phyloP scores from a whole-genome alignment of 2,888 invertebrate species.

The Tyria jacobaeae region DNA sequence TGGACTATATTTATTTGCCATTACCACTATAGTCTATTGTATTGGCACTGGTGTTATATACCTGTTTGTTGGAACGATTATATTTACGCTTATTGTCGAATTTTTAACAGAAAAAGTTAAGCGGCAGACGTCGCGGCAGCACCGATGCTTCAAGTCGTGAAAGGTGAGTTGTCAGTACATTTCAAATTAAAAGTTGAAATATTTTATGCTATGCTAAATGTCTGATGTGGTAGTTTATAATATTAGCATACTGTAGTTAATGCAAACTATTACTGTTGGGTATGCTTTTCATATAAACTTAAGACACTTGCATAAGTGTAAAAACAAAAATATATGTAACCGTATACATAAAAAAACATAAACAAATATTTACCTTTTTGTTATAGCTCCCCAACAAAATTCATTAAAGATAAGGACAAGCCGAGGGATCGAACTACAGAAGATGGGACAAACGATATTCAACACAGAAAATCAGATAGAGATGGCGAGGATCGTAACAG shows the following conservation, averaged over 20 bases:
- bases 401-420: constrained; percentile 71
- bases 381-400: constrained; percentile 78
- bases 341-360: background rate
- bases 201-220: no score
- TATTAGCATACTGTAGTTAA: no score
- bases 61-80: constrained; percentile 41
- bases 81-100: constrained; percentile 63
- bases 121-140: constrained; percentile 75
- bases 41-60: constrained; percentile 84
- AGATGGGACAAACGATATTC: constrained; percentile 65
- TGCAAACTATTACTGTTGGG: no score
- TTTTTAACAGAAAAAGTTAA: constrained; percentile 82
- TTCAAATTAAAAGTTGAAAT: no score
- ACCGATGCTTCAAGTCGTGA: constrained; percentile 75
- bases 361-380: constrained; percentile 18
- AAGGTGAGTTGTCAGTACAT: no score
- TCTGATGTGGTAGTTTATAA: no score
- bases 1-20: constrained; percentile 76
- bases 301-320: background rate
- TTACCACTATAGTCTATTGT: constrained; percentile 84
- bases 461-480: constrained; percentile 73
- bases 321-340: no score
- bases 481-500: constrained; percentile 76
- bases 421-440: constrained; percentile 69
- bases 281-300: background rate